phyloP scores from a whole-genome alignment of 2,113 vertebrate genomes.

The Paedocypris sp. region DNA sequence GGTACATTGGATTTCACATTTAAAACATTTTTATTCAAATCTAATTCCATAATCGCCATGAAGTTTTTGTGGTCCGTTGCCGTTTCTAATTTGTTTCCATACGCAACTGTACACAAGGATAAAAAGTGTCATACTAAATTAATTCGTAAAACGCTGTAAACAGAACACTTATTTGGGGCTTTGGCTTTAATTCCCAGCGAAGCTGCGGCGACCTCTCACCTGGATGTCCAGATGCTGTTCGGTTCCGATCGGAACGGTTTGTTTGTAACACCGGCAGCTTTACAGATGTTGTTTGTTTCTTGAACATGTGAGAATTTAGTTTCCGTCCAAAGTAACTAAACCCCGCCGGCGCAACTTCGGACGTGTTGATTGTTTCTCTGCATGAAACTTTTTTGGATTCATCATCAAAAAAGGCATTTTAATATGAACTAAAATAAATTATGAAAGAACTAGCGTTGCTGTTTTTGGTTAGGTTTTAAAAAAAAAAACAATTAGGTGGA shows the following conservation, averaged over 20 bases:
- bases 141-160: neutral
- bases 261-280: slow-evolving; percentile 22
- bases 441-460: too few species aligned
- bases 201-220: slow-evolving; percentile 18
- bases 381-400: too few species aligned
- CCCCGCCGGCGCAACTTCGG: neutral
- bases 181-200: neutral
- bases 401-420: too few species aligned
- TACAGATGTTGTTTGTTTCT: slow-evolving; percentile 35
- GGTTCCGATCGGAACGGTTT: slow-evolving; percentile 5
- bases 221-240: neutral
- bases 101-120: too few species aligned
- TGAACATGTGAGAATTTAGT: neutral
- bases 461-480: too few species aligned
- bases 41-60: too few species aligned
- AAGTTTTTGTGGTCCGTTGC: too few species aligned
- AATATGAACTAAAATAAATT: too few species aligned
- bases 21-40: neutral
- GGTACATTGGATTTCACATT: neutral
- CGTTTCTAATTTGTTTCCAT: too few species aligned
- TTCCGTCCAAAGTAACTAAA: slow-evolving; percentile 2
- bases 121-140: neutral
- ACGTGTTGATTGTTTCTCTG: too few species aligned
- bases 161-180: neutral
- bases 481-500: too few species aligned